Percentiles rank a stretch among this genome's conserved stretches.
phyloP scores from a whole-genome alignment of 2,113 vertebrate species.

The Neolamprologus ventralis region DNA sequence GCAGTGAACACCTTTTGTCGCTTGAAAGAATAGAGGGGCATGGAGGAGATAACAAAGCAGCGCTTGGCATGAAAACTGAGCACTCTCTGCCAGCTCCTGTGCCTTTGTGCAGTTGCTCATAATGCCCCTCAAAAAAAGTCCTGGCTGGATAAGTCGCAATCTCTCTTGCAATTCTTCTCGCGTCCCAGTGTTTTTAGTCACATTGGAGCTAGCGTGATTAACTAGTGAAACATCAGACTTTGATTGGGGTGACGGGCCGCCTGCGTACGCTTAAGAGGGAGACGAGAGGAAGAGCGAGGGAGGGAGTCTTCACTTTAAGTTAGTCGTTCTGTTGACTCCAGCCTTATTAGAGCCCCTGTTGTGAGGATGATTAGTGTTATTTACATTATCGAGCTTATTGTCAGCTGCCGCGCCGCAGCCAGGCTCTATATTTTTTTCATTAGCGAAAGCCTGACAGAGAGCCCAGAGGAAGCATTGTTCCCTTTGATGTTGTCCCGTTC shows the following conservation, averaged over 20 bases:
- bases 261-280: neutral
- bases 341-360: slow-evolving; percentile 7
- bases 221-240: neutral
- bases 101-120: neutral
- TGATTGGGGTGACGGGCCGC: neutral
- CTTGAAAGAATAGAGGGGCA: neutral
- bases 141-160: neutral
- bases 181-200: neutral
- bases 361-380: slow-evolving; percentile 37
- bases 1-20: neutral
- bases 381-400: slow-evolving; percentile 41
- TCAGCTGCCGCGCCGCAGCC: neutral
- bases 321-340: neutral
- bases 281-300: neutral
- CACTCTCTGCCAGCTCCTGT: neutral
- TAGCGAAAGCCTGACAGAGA: slow-evolving; percentile 11
- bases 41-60: neutral
- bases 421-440: slow-evolving; percentile 28
- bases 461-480: slow-evolving; percentile 17
- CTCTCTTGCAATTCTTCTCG: neutral
- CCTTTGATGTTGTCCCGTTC: slow-evolving; percentile 28
- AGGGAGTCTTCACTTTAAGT: neutral
- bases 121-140: neutral
- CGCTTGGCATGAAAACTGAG: neutral
- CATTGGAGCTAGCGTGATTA: neutral